Percentiles rank a stretch among this genome's conserved stretches.
These are phyloP conservation scores for Ctenopoma multispine DNA, from an alignment of 2,797 vertebrate genomes.

Conservation along the genomic window DNA sequence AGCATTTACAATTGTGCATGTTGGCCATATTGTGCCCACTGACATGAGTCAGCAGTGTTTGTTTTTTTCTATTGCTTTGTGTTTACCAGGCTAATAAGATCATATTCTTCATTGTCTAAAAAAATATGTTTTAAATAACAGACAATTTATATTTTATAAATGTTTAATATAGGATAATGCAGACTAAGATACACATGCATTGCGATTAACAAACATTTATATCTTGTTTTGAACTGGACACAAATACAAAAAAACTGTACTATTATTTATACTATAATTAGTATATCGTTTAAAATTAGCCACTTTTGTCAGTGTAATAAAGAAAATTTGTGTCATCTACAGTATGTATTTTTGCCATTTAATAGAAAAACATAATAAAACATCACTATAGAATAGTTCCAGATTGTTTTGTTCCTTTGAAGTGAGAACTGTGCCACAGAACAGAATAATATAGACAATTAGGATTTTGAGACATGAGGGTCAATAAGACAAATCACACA, in stretches of 20 bases:
- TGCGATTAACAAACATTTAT: constrained; percentile 31
- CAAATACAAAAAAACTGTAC: constrained; percentile 18
- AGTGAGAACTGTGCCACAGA: constrained; percentile 72
- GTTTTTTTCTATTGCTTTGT: constrained; percentile 19
- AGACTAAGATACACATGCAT: constrained; percentile 6
- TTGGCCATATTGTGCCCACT: constrained; percentile 36
- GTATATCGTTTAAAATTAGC: constrained; percentile 33
- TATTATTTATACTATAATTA: constrained; percentile 6
- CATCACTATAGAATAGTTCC: constrained; percentile 52
- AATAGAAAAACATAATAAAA: constrained; percentile 45
- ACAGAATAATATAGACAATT: constrained; percentile 63
- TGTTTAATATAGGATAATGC: neutral
- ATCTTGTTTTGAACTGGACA: constrained; percentile 48
- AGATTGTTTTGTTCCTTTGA: constrained; percentile 71
- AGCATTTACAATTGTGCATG: constrained; percentile 21
- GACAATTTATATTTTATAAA: neutral
- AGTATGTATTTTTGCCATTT: constrained; percentile 48
- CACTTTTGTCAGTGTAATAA: constrained; percentile 34
- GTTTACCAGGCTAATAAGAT: constrained; percentile 16
- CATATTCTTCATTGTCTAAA: neutral
- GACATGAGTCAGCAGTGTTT: constrained; percentile 48
- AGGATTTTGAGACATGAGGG: constrained; percentile 77
- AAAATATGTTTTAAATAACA: constrained; percentile 1
- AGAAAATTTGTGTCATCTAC: constrained; percentile 29
- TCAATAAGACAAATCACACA: constrained; percentile 81